Conservation (phyloP, 2,888 invertebrate species). For the Baronia brevicornis region DNA sequence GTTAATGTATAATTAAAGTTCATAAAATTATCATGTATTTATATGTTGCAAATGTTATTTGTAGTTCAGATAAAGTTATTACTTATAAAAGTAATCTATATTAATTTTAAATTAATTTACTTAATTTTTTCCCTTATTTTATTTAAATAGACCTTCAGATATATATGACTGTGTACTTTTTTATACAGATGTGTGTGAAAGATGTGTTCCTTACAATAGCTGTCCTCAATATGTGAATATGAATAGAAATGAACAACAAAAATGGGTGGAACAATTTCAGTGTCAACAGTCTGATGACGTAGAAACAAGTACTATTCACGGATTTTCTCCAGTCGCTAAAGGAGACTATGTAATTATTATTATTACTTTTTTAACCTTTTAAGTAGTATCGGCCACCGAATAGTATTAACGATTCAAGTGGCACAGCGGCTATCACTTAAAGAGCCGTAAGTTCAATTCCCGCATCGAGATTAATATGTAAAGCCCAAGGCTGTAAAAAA, state of each 20-base stretch:
- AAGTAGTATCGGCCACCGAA: conserved; percentile 1
- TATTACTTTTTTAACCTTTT: conserved; percentile 1
- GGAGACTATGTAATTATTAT: conserved; percentile 40
- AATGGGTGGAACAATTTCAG: conserved; percentile 35
- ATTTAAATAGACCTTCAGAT: too few relatives aligned
- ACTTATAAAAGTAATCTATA: too few relatives aligned
- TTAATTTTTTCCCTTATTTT: too few relatives aligned
- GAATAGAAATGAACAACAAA: conserved; percentile 33
- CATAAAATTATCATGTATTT: not conserved
- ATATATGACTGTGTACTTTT: not conserved
- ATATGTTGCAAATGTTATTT: not conserved
- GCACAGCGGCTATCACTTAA: too few relatives aligned
- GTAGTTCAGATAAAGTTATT: too few relatives aligned
- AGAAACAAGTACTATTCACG: conserved; percentile 17
- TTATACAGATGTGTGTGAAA: conserved; percentile 41
- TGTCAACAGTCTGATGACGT: conserved; percentile 28
- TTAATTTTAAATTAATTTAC: too few relatives aligned
- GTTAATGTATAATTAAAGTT: not conserved
- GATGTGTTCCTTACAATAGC: conserved; percentile 36
- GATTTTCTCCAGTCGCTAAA: conserved; percentile 32
- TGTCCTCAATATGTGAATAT: conserved; percentile 37
- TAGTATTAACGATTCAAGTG: too few relatives aligned
- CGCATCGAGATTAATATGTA: too few relatives aligned
- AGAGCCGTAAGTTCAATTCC: too few relatives aligned
- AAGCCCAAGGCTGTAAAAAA: too few relatives aligned